Evolutionary conservation across 2,113 vertebrate genomes (phyloP).

Genomic region (Eublepharis macularius): DNA sequence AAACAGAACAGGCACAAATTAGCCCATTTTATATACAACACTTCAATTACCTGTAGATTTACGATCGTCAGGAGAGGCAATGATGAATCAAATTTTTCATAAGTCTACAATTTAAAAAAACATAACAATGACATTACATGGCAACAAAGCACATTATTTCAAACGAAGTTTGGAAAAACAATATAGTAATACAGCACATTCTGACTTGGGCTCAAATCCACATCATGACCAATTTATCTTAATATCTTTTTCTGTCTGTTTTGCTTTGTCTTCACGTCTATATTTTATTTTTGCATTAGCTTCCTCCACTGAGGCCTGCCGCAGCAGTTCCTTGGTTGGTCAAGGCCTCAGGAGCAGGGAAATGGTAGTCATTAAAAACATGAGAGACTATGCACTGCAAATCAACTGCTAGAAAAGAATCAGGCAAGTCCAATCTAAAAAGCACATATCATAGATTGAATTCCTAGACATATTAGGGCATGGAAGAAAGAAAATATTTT

Average conservation of each 20-base stretch:
- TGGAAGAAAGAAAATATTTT: constrained; percentile 7
- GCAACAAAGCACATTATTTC: neutral
- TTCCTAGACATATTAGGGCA: neutral
- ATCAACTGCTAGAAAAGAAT: neutral
- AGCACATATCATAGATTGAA: neutral
- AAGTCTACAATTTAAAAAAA: constrained; percentile 60
- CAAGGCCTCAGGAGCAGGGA: neutral
- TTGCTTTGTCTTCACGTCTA: neutral
- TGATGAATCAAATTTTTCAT: constrained; percentile 71
- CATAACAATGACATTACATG: constrained; percentile 16
- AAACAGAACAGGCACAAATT: neutral
- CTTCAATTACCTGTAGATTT: constrained; percentile 75
- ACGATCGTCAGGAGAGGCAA: constrained; percentile 59
- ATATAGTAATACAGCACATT: neutral
- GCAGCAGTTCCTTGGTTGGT: neutral
- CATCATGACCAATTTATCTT: neutral
- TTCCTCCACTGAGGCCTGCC: neutral
- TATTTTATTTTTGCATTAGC: neutral
- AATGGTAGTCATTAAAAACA: neutral
- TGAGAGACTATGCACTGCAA: neutral
- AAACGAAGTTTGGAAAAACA: neutral
- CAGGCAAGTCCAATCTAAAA: neutral
- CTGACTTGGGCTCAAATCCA: neutral
- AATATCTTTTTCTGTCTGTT: neutral
- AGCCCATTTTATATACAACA: neutral